Evolutionary conservation across 2,113 vertebrate genomes (phyloP), one percentile per base, ranked within the genome.

Genomic region (Sarotherodon lohbergeri): DNA sequence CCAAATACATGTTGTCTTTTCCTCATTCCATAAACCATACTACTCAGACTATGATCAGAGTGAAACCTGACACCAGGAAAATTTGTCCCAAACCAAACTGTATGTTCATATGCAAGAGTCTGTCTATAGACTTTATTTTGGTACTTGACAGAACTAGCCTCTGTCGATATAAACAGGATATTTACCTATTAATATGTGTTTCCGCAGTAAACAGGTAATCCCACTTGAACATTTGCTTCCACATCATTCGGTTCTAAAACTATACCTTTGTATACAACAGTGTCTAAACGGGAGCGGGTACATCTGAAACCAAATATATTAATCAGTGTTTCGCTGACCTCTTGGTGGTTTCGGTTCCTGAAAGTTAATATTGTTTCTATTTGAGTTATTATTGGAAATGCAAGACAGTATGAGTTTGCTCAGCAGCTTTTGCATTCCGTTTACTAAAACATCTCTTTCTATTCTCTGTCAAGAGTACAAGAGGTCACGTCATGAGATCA

Each of bases 401-500:
- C 24, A 39, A 43, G 27, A 41, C 7, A 17, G 7, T 34, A 5
- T 2, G 13, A 86, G 36, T 81, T 84, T 22, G 80, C 66, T 36
- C 8, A 2, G 50, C 48, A 17, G 12, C 56, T 39, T 90, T 85
- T 76, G 3, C 85, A 80, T 91, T 91, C 56, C 29, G 76, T 32
- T 34, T 16, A 43, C 88, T 88, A 46, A 93, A 84, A 41, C 80
- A 39, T 86, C 5, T 79, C 22, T 76, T 61, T 90, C 87, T 41
- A 22, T 89, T 43, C 22, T 63, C 29, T 87, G 85, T 82, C 36
- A 90, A 99, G 99, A 99, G 93, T 99, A 99, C 95, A 99, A 99
- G 90, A 97, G 98, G 83, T 98, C 99, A 55, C 97, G 99, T 19
- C 98, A 99, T 0, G 99, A 99, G 96, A 99, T 99, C 94, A 99